phyloP scores from a whole-genome alignment of 2,797 vertebrate species.

The Aulostomus chinensis region DNA sequence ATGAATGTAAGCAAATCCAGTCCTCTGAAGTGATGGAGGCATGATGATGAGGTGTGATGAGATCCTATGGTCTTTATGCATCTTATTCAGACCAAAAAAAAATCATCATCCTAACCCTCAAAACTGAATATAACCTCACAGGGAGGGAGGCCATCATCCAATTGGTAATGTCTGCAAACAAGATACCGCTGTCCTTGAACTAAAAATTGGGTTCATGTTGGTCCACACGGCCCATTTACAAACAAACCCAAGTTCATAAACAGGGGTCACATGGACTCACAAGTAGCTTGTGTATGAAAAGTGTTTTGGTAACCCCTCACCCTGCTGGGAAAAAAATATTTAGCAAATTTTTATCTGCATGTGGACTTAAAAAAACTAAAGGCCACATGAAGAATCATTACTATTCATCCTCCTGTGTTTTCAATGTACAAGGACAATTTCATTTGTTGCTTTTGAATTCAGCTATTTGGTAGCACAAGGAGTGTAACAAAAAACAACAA shows the following conservation, averaged over 20 bases:
- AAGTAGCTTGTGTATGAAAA: constrained; percentile 19
- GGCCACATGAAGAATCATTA: no score
- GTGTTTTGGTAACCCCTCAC: constrained; percentile 4
- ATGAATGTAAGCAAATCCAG: no score
- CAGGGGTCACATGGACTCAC: constrained; percentile 41
- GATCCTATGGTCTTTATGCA: background rate
- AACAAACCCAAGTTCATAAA: constrained; percentile 43
- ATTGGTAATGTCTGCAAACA: background rate
- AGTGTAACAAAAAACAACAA: no score
- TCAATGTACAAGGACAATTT: no score
- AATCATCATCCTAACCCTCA: background rate
- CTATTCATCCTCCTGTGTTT: no score
- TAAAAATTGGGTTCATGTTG: constrained; percentile 16
- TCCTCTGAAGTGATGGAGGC: no score
- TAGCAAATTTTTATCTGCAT: no score
- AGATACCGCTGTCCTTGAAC: constrained; percentile 15
- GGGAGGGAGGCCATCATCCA: background rate
- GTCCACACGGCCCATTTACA: constrained; percentile 36
- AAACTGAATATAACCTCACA: background rate
- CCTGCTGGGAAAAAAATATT: no score
- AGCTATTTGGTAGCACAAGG: no score
- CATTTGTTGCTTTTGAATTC: no score
- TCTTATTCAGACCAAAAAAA: background rate
- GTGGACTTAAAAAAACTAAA: no score
- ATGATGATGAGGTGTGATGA: no score